Percentiles rank a stretch among this genome's conserved stretches.
Evolutionary conservation across 2,113 vertebrate genomes (phyloP).

Genomic region (Formicarius rufipectus): DNA sequence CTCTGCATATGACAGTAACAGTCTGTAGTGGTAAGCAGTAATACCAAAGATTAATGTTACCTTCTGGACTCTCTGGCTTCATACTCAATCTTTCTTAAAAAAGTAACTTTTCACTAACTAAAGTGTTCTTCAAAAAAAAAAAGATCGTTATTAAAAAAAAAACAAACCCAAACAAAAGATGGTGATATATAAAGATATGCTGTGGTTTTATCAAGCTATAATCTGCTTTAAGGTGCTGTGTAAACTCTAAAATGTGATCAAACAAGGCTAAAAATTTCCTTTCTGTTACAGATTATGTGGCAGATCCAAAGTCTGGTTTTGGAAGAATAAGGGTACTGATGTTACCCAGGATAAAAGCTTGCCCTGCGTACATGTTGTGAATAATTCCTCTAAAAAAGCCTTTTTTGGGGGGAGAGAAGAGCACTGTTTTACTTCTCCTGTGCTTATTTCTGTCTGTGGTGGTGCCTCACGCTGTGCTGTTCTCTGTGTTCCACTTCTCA

Average conservation of each 20-base stretch:
- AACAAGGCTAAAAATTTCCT: neutral
- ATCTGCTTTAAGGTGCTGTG: neutral
- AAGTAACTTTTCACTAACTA: neutral
- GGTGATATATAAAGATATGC: neutral
- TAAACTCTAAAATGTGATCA: neutral
- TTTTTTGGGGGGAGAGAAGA: neutral
- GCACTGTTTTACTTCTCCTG: neutral
- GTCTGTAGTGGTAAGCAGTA: neutral
- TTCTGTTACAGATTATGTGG: neutral
- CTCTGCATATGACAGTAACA: neutral
- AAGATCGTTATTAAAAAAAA: accelerated
- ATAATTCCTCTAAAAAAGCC: neutral
- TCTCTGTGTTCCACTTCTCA: neutral
- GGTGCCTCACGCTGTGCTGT: neutral
- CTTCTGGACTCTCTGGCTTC: neutral
- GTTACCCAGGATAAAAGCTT: neutral
- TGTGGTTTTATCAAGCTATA: neutral
- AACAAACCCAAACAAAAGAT: too few species aligned
- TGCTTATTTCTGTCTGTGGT: neutral
- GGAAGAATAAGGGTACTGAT: neutral
- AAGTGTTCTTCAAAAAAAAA: neutral
- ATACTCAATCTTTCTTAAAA: neutral
- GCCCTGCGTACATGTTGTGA: neutral
- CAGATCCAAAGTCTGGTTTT: neutral
- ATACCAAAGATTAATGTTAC: neutral